Base-by-base conservation (phyloP, 1,140 invertebrate genomes). In the Leptinotarsa texana region DNA sequence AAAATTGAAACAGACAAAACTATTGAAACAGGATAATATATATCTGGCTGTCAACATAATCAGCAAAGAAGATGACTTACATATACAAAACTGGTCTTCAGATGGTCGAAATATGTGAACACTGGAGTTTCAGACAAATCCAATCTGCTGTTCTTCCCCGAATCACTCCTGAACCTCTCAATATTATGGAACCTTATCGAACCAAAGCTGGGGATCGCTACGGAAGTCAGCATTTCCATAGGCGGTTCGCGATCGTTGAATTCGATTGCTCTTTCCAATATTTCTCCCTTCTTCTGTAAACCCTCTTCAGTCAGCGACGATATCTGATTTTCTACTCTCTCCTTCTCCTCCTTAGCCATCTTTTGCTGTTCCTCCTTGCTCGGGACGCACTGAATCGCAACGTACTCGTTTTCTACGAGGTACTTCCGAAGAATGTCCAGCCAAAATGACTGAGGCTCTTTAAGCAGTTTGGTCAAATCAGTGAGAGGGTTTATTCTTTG, bases 31-130 rank as follows among this genome's bases (percentile, higher is more conserved):
- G 8, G 27, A 5, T 33, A 8, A 33, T 6, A 8, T 33, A 6
- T 33, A 33, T 33, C 27, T 33, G 1, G 27, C 27, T 33, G 27
- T 33, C 1, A 33, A 33, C 6, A 33, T 33, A 33, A 33, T 33
- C 61, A 21, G 61, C 21, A 62, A 17, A 1, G 17, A n/a, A 66
- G 3, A 75, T 76, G 68, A 90, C 91, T 89, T 84, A 96, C 94
- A 86, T 95, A 93, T 77, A 96, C 90, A 87, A 96, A 96, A 82
- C 94, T 94, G 1, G 93, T 94, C 74, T 93, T 90, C 13, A 95
- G 86, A 81, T 94, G 90, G 88, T 96, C 93, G 63, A 96, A 86
- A 78, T 93, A 91, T 3, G 94, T 92, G 80, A 89, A 92, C 69
- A 95, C 86, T 22, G 93, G 93, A n/a, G 94, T 83, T 63, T 91